These are phyloP conservation scores for Siniperca knerii DNA, from an alignment of 2,113 vertebrate genomes.

Conservation along the genomic window DNA sequence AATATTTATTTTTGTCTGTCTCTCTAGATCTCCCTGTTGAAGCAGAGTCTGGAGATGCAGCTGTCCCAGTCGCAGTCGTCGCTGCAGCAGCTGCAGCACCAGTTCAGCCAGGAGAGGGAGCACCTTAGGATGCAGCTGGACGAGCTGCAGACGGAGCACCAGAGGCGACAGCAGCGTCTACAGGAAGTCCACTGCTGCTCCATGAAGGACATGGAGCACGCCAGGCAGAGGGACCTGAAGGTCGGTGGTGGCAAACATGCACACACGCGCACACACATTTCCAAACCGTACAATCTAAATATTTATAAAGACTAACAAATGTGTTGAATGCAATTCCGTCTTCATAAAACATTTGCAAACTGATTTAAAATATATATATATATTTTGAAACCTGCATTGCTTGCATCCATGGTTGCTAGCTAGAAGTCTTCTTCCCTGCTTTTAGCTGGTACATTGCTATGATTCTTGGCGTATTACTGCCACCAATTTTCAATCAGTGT, in stretches of 20 bases:
- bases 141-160: constrained; percentile 94
- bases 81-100: constrained; percentile 95
- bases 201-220: constrained; percentile 93
- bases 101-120: constrained; percentile 96
- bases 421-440: neutral
- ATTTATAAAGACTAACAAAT: neutral
- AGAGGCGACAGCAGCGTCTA: constrained; percentile 91
- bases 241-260: constrained; percentile 74
- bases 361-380: no score
- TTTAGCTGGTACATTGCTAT: no score
- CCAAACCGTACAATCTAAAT: neutral
- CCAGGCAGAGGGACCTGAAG: constrained; percentile 93
- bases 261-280: neutral
- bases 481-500: neutral
- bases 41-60: constrained; percentile 99
- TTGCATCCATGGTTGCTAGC: neutral
- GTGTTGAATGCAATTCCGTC: no score
- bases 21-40: constrained; percentile 93
- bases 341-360: no score
- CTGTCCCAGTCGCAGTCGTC: constrained; percentile 97
- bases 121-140: constrained; percentile 95
- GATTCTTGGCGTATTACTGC: neutral
- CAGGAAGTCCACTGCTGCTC: constrained; percentile 93
- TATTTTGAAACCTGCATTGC: no score
- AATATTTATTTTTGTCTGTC: neutral